Base-by-base conservation (phyloP, 2,888 invertebrate genomes). In the Drosophila sordidula region DNA sequence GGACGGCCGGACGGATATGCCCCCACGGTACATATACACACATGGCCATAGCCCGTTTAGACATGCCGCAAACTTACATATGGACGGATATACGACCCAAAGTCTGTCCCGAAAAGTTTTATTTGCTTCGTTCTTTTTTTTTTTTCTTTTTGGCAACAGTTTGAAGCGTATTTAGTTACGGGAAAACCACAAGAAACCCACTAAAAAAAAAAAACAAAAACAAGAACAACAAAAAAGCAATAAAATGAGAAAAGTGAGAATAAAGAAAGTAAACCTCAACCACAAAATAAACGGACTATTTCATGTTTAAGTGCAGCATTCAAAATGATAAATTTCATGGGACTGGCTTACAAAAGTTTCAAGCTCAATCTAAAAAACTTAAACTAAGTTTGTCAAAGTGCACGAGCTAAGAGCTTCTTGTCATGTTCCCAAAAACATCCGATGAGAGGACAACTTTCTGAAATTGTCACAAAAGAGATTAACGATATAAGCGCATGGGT, bases 231-330 rank as follows among this genome's bases (percentile, higher is more conserved):
- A 36, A 9, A n/a, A 29, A 29, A 42, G 50, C 36, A 62, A 18
- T 3, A 14, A 36, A 49, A 18, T 25, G 32, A 47, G n/a, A 29
- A 29, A 14, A 32, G 29, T 2, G 49, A 1, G 14, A 34, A n/a
- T 46, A 14, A 9, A 18, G 14, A 38, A 32, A 22, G 32, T 8
- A 34, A 67, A 38, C 34, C 47, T 11, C 8, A 59, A 36, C 56
- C 47, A 49, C 62, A 41, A 41, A 65, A 65, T 65, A 70, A 69
- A 44, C 75, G 55, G 57, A 65, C 74, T 65, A 62, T 65, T 70
- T 65, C 9, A 56, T 51, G 44, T 50, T 71, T 62, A 62, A 71
- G 76, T 76, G 71, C 72, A 47, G 58, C 74, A 62, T 62, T 71
- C 71, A 74, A 65, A 65, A 65, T 70, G 62, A 70, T 70, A 52